Conservation (phyloP, 2,797 vertebrate genomes). For the Catharus ustulatus region DNA sequence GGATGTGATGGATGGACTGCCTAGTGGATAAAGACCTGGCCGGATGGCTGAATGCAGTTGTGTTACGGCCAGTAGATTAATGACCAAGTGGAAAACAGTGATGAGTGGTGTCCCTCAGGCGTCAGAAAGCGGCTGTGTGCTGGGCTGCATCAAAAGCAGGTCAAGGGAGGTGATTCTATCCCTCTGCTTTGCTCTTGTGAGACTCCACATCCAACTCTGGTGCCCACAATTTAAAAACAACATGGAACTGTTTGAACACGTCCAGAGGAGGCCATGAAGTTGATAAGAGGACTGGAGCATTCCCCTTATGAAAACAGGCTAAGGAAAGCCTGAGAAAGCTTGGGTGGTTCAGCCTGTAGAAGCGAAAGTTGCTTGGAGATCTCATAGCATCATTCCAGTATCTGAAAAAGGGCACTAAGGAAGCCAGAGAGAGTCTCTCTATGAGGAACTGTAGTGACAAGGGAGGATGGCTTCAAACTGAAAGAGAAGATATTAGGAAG, state of each 20-base stretch:
- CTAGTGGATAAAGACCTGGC: not conserved
- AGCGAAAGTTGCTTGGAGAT: not conserved
- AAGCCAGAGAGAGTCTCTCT: not conserved
- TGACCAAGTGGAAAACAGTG: not conserved
- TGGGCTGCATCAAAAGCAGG: not conserved
- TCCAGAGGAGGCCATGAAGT: not conserved
- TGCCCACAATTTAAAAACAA: not conserved
- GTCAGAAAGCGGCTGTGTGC: not conserved
- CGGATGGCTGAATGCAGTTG: not conserved
- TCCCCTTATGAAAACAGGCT: not conserved
- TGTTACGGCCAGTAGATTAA: not conserved
- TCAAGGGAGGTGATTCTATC: not conserved
- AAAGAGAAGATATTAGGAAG: not conserved
- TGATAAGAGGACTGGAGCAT: not conserved
- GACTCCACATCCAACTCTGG: not conserved
- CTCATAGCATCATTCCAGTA: not conserved
- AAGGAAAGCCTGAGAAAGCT: not conserved
- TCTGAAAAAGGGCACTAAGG: not conserved
- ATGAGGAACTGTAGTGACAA: too few relatives aligned
- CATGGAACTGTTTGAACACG: not conserved
- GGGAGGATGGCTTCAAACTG: not conserved
- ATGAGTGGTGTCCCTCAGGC: not conserved
- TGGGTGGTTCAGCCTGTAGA: not conserved
- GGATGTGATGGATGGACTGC: rapidly evolving
- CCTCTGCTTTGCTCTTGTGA: not conserved